These are phyloP conservation scores for Dicaeum eximium DNA, from an alignment of 2,113 vertebrate genomes.

Conservation along the genomic window DNA sequence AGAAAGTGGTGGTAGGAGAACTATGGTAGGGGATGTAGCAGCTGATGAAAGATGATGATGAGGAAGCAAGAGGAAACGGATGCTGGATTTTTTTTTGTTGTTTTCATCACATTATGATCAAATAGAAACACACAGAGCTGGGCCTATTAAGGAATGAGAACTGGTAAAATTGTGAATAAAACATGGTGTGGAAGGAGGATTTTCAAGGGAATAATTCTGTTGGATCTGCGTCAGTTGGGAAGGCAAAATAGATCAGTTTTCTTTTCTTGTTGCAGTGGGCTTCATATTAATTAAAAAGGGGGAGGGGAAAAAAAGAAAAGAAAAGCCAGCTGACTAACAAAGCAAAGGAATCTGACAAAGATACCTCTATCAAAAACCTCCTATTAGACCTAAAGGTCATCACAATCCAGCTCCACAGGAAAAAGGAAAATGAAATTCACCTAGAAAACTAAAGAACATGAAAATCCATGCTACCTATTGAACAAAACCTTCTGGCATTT, in stretches of 20 bases:
- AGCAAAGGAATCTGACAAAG: not conserved
- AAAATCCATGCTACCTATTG: not conserved
- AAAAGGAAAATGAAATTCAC: not conserved
- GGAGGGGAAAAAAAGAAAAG: not conserved
- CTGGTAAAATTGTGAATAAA: slow-evolving; percentile 13
- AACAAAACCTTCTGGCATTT: not conserved
- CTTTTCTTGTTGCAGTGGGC: not conserved
- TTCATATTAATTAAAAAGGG: not conserved
- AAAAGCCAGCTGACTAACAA: not conserved
- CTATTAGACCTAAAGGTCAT: not conserved
- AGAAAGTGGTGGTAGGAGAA: not conserved
- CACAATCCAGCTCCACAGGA: not conserved
- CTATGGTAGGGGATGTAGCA: not conserved
- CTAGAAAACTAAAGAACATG: not conserved
- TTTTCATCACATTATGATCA: not conserved
- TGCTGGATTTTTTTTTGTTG: not conserved
- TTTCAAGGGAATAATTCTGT: not conserved
- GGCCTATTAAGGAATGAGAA: not conserved
- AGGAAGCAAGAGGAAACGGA: not conserved
- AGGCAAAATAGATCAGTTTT: not conserved
- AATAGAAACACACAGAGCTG: not conserved
- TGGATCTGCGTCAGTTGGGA: not conserved
- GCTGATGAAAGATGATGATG: not conserved
- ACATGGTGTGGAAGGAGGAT: not conserved
- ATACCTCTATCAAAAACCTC: not conserved